phyloP scores from a whole-genome alignment of 2,888 invertebrate species.

The Stratiomys singularior region DNA sequence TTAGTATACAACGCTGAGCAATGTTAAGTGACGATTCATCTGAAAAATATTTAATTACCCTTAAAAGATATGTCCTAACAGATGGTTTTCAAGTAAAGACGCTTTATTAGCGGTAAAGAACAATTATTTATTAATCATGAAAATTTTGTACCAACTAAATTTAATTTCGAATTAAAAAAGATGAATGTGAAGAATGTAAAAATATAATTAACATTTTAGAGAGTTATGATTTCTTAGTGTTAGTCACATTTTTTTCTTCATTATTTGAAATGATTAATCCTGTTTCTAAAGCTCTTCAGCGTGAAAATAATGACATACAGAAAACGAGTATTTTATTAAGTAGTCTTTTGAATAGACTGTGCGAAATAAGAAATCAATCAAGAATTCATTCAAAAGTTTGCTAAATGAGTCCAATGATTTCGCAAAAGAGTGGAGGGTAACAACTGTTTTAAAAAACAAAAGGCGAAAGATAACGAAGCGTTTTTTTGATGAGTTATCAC shows the following conservation, averaged over 20 bases:
- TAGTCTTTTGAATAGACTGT: neutral
- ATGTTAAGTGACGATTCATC: too few species aligned
- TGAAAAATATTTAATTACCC: neutral
- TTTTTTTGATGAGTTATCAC: conserved; percentile 3
- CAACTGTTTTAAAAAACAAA: neutral
- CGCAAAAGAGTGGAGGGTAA: neutral
- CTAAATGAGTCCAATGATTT: neutral
- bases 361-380: neutral
- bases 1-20: neutral
- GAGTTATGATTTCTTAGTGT: too few species aligned
- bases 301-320: conserved; percentile 1
- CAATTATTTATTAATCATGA: neutral
- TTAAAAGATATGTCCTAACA: neutral
- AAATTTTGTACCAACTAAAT: neutral
- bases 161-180: neutral
- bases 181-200: neutral
- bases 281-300: neutral
- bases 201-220: neutral
- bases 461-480: neutral
- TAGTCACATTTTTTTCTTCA: too few species aligned
- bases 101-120: neutral
- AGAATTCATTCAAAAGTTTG: neutral
- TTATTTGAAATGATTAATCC: neutral
- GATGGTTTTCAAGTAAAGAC: neutral
- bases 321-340: neutral